Conservation (phyloP, 2,113 vertebrate species). For the Pseudonaja textilis region DNA sequence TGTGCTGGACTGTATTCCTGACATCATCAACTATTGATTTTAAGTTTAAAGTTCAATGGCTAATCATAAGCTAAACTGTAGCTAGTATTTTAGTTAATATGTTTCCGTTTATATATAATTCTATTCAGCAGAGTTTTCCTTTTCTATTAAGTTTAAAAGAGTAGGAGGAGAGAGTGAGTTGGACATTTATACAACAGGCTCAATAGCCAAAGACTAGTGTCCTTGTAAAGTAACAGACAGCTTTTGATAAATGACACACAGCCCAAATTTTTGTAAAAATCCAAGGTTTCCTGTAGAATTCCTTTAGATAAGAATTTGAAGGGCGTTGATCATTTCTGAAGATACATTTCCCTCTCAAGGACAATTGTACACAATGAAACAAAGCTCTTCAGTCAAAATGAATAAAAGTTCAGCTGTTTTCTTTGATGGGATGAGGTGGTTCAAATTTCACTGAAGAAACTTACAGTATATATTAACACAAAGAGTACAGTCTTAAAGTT, state of each 20-base stretch:
- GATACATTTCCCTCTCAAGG: conserved; percentile 52
- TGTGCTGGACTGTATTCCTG: conserved; percentile 53
- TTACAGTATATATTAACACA: neutral
- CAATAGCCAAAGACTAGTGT: conserved; percentile 55
- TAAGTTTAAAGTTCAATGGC: conserved; percentile 48
- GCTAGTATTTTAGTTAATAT: conserved; percentile 41
- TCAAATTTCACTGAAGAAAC: neutral
- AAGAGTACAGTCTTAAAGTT: neutral
- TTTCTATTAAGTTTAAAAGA: conserved; percentile 35
- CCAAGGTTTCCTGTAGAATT: conserved; percentile 65
- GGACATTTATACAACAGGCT: conserved; percentile 33
- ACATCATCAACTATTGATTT: conserved; percentile 47
- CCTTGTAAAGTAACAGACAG: conserved; percentile 61
- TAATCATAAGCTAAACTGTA: conserved; percentile 35
- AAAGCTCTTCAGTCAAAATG: neutral
- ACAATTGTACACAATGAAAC: conserved; percentile 34
- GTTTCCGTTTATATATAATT: conserved; percentile 32
- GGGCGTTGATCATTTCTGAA: conserved; percentile 46
- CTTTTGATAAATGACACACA: conserved; percentile 58
- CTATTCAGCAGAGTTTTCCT: conserved; percentile 31
- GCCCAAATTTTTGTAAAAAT: conserved; percentile 58
- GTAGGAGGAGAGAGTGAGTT: conserved; percentile 11
- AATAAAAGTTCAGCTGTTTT: neutral
- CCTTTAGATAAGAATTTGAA: conserved; percentile 67
- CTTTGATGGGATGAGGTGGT: neutral